Percentiles rank a stretch among this genome's conserved stretches.
Evolutionary conservation across 1,140 invertebrate genomes (phyloP).

Genomic region (Piezodorus guildinii): DNA sequence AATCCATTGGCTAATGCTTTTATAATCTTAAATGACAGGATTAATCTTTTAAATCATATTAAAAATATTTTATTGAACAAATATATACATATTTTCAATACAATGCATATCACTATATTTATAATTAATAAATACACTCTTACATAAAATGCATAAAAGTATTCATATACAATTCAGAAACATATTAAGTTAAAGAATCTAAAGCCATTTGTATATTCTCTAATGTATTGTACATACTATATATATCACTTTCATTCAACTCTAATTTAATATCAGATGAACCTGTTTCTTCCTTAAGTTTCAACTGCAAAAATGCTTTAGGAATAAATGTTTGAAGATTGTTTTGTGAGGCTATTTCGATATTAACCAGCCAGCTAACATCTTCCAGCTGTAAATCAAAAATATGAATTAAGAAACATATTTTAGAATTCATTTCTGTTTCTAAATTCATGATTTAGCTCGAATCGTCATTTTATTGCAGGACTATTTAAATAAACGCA

Average conservation of each 20-base stretch:
- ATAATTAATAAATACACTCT: too few relatives aligned
- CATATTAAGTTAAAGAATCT: background rate
- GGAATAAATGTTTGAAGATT: conserved; percentile 15
- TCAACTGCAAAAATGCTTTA: conserved; percentile 18
- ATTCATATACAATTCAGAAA: too few relatives aligned
- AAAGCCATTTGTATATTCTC: conserved; percentile 10
- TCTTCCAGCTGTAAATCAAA: conserved; percentile 22
- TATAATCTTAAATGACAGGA: too few relatives aligned
- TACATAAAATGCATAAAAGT: too few relatives aligned
- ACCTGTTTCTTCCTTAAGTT: conserved; percentile 12
- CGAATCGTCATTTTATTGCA: too few relatives aligned
- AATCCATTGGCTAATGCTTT: too few relatives aligned
- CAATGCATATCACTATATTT: too few relatives aligned
- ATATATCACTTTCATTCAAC: background rate
- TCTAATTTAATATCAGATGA: conserved; percentile 11
- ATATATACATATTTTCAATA: too few relatives aligned
- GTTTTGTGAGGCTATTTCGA: conserved; percentile 15
- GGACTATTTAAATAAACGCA: too few relatives aligned
- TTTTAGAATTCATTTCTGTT: background rate
- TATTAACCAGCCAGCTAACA: conserved; percentile 23
- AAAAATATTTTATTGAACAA: too few relatives aligned
- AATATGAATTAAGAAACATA: background rate
- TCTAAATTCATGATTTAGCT: too few relatives aligned
- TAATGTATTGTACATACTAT: conserved; percentile 5
- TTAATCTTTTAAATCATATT: too few relatives aligned